Evolutionary conservation across 2,888 invertebrate species (phyloP), one percentile per base, ranked within the genome.

Genomic region (Athalia cordata): DNA sequence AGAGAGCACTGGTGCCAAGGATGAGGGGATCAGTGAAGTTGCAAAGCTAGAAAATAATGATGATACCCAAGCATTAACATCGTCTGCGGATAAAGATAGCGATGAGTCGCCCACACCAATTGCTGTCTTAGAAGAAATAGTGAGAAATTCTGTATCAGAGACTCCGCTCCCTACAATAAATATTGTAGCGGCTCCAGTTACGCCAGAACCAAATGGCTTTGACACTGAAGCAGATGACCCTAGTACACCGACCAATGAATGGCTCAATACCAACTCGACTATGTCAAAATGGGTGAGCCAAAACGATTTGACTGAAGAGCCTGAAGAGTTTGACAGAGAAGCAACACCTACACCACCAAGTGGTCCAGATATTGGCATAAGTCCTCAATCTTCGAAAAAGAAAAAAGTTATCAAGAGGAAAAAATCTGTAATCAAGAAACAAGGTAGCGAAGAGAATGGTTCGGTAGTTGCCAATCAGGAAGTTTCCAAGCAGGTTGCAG

Each of bases 201-300:
- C 80, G 5, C 74, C 80, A 50, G 72, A 47, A 47, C 55, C 74
- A 8, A 80, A 80, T 77, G 64, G 66, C 55, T 77, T n/a, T 68
- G 82, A 64, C 72, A 78, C 50, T 78, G 75, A 9, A 55, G 79
- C 7, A 50, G 84, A 83, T 3, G 85, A 82, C 49, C 84, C 84
- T 13, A 81, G 78, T 66, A 90, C 86, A 59, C 89, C 85, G 65
- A 90, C 86, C 65, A 89, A 84, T 80, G 89, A 86, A 78, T 82
- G 82, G 78, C 59, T 81, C 5, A 81, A 83, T n/a, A 15, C 80
- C 11, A 78, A 81, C 8, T 8, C 81, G 4, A 62, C 80, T 1
- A 49, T 52, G 4, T 83, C 86, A 13, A 88, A 87, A 76, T 90
- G 90, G 89, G 80, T 80, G 47, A 87, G 87, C 11, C 84, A 82